A percentile compares a stretch with the other conserved stretches of the same genome.
Conservation (phyloP, 2,888 invertebrate species). For the Meteorus cinctellus region DNA sequence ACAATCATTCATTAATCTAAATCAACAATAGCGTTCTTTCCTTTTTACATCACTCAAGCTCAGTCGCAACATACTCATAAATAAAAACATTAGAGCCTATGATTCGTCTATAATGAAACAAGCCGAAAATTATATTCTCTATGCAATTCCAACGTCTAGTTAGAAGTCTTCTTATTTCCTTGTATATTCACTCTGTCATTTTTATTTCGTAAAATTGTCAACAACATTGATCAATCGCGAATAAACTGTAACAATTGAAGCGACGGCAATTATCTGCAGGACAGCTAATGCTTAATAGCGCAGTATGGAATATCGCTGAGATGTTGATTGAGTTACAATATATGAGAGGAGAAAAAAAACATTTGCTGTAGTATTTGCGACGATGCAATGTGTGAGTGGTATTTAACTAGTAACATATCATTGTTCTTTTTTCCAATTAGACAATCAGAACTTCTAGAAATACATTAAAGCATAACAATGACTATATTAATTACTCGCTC, state of each 20-base stretch:
- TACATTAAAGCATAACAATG: conserved; percentile 71
- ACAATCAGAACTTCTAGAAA: conserved; percentile 68
- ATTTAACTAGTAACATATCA: conserved; percentile 45
- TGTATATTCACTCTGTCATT: neutral
- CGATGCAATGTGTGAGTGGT: conserved; percentile 25
- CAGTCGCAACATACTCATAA: conserved; percentile 3
- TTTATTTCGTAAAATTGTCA: neutral
- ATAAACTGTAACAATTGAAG: neutral
- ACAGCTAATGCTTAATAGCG: neutral
- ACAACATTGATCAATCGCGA: neutral
- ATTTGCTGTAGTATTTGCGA: conserved; percentile 12
- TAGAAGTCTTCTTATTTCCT: neutral
- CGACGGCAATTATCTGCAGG: neutral
- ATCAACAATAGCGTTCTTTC: neutral
- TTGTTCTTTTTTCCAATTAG: conserved; percentile 59
- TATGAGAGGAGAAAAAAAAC: neutral
- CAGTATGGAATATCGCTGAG: neutral
- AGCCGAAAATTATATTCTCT: neutral
- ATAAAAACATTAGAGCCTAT: conserved; percentile 1
- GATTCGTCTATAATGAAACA: neutral
- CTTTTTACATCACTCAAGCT: conserved; percentile 5
- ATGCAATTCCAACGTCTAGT: neutral
- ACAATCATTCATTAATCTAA: conserved; percentile 1
- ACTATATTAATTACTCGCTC: conserved; percentile 58
- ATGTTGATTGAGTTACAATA: neutral